Percentiles rank a stretch among this genome's conserved stretches.
These are phyloP conservation scores for Dromius quadrimaculatus DNA, from an alignment of 2,888 invertebrate genomes.

Conservation along the genomic window DNA sequence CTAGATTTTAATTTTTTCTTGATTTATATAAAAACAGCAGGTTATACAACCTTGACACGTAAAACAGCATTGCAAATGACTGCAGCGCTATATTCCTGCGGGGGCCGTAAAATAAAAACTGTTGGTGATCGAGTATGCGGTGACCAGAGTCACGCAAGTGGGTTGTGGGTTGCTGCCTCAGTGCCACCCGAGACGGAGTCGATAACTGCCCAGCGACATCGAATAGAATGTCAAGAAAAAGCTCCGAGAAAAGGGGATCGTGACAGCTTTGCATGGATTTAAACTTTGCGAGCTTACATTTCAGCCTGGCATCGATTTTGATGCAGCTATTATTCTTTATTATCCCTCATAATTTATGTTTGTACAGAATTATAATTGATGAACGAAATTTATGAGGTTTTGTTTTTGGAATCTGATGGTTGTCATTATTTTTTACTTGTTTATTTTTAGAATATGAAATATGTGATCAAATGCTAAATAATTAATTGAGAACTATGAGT, in stretches of 20 bases:
- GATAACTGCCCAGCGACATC: neutral
- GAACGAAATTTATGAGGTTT: neutral
- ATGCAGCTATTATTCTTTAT: conserved; percentile 1
- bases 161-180: neutral
- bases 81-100: neutral
- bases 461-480: too few species aligned
- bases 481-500: too few species aligned
- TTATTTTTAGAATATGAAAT: neutral
- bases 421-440: neutral
- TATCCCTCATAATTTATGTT: conserved; percentile 3
- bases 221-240: neutral
- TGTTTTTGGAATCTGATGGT: conserved; percentile 5
- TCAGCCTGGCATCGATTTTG: neutral
- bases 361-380: neutral
- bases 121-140: conserved; percentile 20
- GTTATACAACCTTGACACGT: conserved; percentile 7
- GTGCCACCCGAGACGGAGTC: neutral
- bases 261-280: neutral
- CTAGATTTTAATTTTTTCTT: conserved; percentile 3
- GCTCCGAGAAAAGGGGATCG: neutral
- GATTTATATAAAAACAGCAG: neutral
- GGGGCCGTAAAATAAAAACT: neutral
- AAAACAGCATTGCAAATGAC: neutral
- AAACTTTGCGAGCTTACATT: neutral
- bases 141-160: conserved; percentile 21